phyloP scores from a whole-genome alignment of 2,797 vertebrate species.

The Sandelia bainsii region DNA sequence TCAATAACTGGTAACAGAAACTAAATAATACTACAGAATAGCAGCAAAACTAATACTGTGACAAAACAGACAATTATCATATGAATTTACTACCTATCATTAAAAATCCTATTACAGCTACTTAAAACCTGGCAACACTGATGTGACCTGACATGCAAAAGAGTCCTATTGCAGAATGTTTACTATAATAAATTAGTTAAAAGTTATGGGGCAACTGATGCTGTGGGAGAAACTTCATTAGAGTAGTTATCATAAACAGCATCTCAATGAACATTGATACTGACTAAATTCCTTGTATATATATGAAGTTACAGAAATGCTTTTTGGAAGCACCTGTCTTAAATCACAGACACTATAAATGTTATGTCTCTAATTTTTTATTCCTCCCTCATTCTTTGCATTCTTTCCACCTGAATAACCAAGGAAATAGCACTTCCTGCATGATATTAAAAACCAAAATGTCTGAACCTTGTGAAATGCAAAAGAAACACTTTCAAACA shows the following conservation, averaged over 20 bases:
- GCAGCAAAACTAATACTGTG: too few relatives aligned
- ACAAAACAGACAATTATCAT: too few relatives aligned
- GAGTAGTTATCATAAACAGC: slow-evolving; percentile 17
- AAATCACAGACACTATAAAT: not conserved
- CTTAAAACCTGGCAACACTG: too few relatives aligned
- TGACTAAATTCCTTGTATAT: not conserved
- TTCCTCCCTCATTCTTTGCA: not conserved
- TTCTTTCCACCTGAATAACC: slow-evolving; percentile 3
- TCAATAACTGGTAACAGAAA: too few relatives aligned
- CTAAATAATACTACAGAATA: too few relatives aligned
- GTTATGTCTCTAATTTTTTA: not conserved
- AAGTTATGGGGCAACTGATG: not conserved
- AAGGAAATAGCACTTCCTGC: slow-evolving; percentile 7
- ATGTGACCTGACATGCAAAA: too few relatives aligned
- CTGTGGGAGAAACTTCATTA: too few relatives aligned
- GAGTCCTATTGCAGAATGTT: too few relatives aligned
- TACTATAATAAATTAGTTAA: too few relatives aligned
- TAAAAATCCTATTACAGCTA: too few relatives aligned
- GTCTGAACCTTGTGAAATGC: slow-evolving; percentile 8
- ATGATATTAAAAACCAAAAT: slow-evolving; percentile 14
- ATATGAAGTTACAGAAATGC: slow-evolving; percentile 1
- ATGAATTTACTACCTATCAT: too few relatives aligned
- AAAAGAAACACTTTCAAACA: slow-evolving; percentile 2
- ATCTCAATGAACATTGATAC: slow-evolving; percentile 10
- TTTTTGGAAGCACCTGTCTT: not conserved